Base-by-base conservation (phyloP, 2,888 invertebrate species). In the Mycalesis mineus region DNA sequence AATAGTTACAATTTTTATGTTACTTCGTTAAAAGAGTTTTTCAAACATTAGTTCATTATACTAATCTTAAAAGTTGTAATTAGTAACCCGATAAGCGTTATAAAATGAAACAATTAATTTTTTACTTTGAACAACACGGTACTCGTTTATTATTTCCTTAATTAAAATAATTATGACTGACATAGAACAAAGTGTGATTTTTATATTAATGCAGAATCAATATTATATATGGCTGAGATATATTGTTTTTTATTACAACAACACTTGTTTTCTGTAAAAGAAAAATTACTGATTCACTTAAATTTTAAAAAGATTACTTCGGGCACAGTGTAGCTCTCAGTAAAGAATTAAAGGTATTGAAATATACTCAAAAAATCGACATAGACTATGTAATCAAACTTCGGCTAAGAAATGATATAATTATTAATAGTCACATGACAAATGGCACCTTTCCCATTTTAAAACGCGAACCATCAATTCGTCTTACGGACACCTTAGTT, bases 401-500 rank as follows among this genome's bases (percentile, higher is more conserved):
- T 44, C 39, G 31, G n/a, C 9, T 47, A 40, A 28, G 11, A 36
- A 36, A 22, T 48, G 15, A 7, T 36, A 49, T 37, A 4, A n/a
- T n/a, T n/a, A n/a, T n/a, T 31, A 33, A 41, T 51, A 17, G 17
- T 15, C 22, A 42, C 9, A 14, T 42, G 52, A 52, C 52, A 15
- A 52, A 52, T 52, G 7, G 42, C 42, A 53, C 28, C 37, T 53
- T 53, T 53, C 44, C 53, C 11, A 14, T 59, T 80, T 79, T 76
- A 78, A 79, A 80, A 74, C 64, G 53, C 44, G 15, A 53, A 69
- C 66, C 68, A 74, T 78, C 69, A 72, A 74, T 77, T 71, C 64
- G 62, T 62, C 55, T 63, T 65, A 28, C 28, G 72, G 77, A 77
- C 75, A 74, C 77, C 76, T 78, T 75, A 67, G 64, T 66, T 69